Evolutionary conservation across 2,888 invertebrate species (phyloP).

Genomic region (Drosophila anomalata): DNA sequence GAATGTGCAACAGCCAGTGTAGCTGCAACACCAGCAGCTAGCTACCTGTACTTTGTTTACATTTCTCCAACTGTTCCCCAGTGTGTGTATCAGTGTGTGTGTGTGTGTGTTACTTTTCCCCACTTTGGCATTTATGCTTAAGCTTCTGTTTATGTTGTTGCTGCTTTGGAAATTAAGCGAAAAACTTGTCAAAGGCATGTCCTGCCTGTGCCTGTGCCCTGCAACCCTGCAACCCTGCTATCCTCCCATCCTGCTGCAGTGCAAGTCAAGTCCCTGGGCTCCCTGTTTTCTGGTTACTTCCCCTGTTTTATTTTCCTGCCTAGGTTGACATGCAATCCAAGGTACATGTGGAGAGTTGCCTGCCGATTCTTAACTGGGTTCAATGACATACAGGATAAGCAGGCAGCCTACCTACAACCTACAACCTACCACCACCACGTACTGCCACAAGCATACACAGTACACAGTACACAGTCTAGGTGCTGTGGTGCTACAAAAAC

Average conservation of each 20-base stretch:
- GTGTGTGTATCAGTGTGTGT: too few relatives aligned
- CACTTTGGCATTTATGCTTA: constrained; percentile 65
- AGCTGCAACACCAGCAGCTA: constrained; percentile 9
- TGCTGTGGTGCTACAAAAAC: constrained; percentile 14
- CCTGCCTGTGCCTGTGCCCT: constrained; percentile 26
- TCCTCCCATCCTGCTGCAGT: constrained; percentile 9
- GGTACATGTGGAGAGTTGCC: constrained; percentile 52
- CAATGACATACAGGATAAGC: constrained; percentile 75
- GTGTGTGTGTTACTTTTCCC: constrained; percentile 49
- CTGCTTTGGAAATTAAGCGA: constrained; percentile 59
- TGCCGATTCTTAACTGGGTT: constrained; percentile 60
- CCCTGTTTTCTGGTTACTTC: constrained; percentile 21
- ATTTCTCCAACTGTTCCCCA: constrained; percentile 42
- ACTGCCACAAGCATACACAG: constrained; percentile 8
- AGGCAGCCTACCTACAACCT: constrained; percentile 46
- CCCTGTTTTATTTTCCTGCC: constrained; percentile 27
- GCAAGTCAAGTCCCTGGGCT: constrained; percentile 59
- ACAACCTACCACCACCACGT: constrained; percentile 53
- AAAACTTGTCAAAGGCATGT: constrained; percentile 58
- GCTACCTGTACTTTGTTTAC: constrained; percentile 43
- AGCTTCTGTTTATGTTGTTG: constrained; percentile 49
- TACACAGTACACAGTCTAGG: neutral
- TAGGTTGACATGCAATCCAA: constrained; percentile 62
- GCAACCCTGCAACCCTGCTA: constrained; percentile 19
- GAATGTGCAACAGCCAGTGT: constrained; percentile 36